Evolutionary conservation across 23 tunicate species (phyloP), one percentile per base, ranked within the genome.

Genomic region (Corella eumyota): DNA sequence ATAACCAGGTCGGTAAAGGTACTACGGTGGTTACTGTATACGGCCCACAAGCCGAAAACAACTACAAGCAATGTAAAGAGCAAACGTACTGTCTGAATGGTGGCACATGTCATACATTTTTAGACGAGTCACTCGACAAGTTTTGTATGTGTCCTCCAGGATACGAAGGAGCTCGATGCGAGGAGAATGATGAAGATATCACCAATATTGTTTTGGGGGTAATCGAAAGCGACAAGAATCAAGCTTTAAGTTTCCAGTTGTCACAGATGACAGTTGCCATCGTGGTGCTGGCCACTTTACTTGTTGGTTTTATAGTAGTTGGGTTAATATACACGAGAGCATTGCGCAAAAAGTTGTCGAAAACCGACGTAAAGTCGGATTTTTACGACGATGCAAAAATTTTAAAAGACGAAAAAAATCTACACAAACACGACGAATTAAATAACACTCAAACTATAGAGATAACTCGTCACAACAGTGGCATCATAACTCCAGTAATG

Each of bases 121-220:
- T 30, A 1, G 64, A 50, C 1, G 56, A 36, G n/a, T 26, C 33
- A n/a, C 9, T 32, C n/a, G 69, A 32, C 3, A 33, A 28, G 32
- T 7, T 32, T 19, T 78, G 85, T 50, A 0, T 24, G 45, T 78
- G 85, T 29, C 49, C 34, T 2, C 50, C 25, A 6, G 75, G 69
- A 0, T 78, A 47, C 37, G 35, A 17, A 19, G 85, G 85, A 3
- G 23, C 34, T 31, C 60, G 85, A 5, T 78, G 85, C 58, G 76
- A 62, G 57, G 32, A 50, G 6, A 34, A 45, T 4, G 2, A 31
- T 34, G 28, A 38, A 17, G 71, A 64, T 36, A 28, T 66, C 46
- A 36, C 60, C 38, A 7, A 40, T 4, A 15, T 34, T 24, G 44
- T 38, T 17, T 20, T n/a, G 7, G 38, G 45, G 1, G 44, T 29